These are phyloP conservation scores for Papio anubis DNA, from an alignment of 2,113 vertebrate species.

Conservation along the genomic window DNA sequence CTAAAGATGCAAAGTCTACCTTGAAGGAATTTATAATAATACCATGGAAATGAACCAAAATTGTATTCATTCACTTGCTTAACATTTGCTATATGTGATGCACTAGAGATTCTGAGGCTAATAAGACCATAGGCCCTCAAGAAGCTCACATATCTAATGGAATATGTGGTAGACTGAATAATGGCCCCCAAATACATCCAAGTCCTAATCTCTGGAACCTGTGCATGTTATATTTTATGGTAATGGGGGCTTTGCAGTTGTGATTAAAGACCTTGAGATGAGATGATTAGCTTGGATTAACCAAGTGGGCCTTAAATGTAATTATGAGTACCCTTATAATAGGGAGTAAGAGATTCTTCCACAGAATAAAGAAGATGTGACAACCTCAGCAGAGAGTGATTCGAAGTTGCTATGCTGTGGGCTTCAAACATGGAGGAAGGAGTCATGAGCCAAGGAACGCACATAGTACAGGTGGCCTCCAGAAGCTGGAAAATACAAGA, in stretches of 20 bases:
- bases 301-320: background rate
- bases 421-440: background rate
- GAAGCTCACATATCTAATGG: background rate
- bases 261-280: background rate
- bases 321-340: background rate
- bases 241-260: background rate
- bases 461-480: background rate
- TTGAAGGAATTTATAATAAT: background rate
- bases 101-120: background rate
- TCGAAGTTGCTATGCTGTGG: background rate
- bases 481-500: background rate
- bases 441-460: background rate
- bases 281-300: background rate
- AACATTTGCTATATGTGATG: background rate
- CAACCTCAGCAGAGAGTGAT: background rate
- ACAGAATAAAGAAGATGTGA: background rate
- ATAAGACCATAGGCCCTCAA: background rate
- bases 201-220: background rate
- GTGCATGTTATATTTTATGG: background rate
- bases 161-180: background rate
- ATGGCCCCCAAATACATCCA: background rate
- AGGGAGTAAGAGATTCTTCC: background rate
- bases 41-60: slow-evolving; percentile 30
- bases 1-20: background rate
- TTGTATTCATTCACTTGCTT: background rate